Evolutionary conservation across 2,797 vertebrate species (phyloP), one percentile per base, ranked within the genome.

Genomic region (Acanthurus tractus): DNA sequence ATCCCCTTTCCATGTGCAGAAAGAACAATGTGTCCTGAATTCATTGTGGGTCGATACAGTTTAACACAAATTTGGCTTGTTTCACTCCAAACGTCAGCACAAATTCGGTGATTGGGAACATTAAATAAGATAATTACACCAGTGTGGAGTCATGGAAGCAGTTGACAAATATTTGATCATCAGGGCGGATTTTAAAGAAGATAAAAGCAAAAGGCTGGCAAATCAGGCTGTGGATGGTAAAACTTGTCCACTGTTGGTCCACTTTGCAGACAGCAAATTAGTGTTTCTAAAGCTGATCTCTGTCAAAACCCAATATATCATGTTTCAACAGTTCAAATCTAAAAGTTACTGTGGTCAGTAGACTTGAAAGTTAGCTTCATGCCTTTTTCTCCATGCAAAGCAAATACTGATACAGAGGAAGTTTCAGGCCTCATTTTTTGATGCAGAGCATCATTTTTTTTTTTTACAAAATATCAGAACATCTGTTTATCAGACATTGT

Each of bases 271-370:
- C 62, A 48, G 45, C 65, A 79, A 80, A 75, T 68, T 45, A 62
- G 20, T 77, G 64, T 81, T 81, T 82, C 67, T 81, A 14, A 61
- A 70, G 76, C 71, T 72, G 56, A 83, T 82, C 79, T 66, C 53
- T 40, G 62, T 66, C 0, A 66, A 34, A 34, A 34, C 29, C 29
- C 17, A 57, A 78, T 70, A 79, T 84, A 88, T 93, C 78, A 83
- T 71, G 83, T 87, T 72, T 74, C 74, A 79, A 52, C 79, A 53
- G 62, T 76, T 87, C 29, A 56, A 85, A 83, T 88, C 46, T 74
- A 88, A 89, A 90, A 83, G 90, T 90, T 87, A 86, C 4, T 20
- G 62, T 18, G 66, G 81, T 77, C 78, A 38, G 70, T 68, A 65
- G 65, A 76, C 45, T 78, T 70, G 53, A 77, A 72, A 65, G 74